A percentile compares a stretch with the other conserved stretches of the same genome.
These are phyloP conservation scores for Hololepta plana DNA, from an alignment of 2,888 invertebrate genomes.

Conservation along the genomic window DNA sequence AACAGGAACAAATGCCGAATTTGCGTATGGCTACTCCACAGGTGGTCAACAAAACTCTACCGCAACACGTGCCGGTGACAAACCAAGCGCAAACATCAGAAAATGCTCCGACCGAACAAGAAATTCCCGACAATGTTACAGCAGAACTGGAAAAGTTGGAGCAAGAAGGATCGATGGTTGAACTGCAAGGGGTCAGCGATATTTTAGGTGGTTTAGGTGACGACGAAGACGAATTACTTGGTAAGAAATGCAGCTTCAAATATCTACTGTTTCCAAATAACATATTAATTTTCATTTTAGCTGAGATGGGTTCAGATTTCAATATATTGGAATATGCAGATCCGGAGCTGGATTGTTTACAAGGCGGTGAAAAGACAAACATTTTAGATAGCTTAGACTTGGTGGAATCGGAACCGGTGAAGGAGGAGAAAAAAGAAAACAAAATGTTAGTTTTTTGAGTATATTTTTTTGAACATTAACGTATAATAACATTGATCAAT, in stretches of 20 bases:
- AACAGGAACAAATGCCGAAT: constrained; percentile 9
- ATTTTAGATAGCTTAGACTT: constrained; percentile 73
- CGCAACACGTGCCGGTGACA: constrained; percentile 5
- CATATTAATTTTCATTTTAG: constrained; percentile 26
- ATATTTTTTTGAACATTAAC: too few species aligned
- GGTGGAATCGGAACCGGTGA: constrained; percentile 49
- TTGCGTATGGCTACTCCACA: constrained; percentile 6
- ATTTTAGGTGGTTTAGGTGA: constrained; percentile 68
- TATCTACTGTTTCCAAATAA: not conserved
- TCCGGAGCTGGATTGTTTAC: constrained; percentile 71
- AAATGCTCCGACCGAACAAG: constrained; percentile 27
- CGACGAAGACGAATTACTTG: constrained; percentile 53
- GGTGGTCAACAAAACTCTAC: constrained; percentile 4
- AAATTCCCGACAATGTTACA: constrained; percentile 47
- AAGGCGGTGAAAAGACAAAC: constrained; percentile 64
- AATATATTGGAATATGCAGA: constrained; percentile 92
- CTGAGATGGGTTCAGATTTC: constrained; percentile 88
- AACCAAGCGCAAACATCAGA: constrained; percentile 14
- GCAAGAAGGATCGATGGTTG: constrained; percentile 39
- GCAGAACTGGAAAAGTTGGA: constrained; percentile 51
- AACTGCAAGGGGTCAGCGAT: constrained; percentile 52
- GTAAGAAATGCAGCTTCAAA: not conserved
- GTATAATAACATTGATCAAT: too few species aligned
- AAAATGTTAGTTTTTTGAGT: not conserved
- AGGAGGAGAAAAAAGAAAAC: constrained; percentile 37